Evolutionary conservation across 2,888 invertebrate species (phyloP).

Genomic region (Limnephilus lunatus): DNA sequence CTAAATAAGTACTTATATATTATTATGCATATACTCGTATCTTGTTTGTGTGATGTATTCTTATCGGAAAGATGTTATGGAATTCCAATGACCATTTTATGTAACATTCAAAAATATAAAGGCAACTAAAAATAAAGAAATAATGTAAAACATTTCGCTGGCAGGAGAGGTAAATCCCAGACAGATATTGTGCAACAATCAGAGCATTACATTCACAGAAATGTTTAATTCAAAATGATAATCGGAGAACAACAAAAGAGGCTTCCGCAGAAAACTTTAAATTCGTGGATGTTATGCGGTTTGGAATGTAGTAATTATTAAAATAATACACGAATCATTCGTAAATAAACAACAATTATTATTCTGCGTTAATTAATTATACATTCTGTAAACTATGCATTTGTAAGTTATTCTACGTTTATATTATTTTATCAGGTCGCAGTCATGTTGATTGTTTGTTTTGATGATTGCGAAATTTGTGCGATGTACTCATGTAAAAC

Average conservation of each 20-base stretch:
- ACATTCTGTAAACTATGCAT: background rate
- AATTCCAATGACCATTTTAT: background rate
- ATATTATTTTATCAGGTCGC: background rate
- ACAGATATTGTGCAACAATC: background rate
- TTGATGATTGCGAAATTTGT: background rate
- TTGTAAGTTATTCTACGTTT: background rate
- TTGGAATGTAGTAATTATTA: background rate
- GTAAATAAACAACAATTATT: background rate
- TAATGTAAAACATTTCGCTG: slow-evolving; percentile 20
- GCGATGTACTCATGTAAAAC: background rate
- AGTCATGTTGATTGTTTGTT: background rate
- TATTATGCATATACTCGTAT: too few species aligned
- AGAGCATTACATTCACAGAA: slow-evolving; percentile 36
- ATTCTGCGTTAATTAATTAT: background rate
- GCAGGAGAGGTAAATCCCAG: slow-evolving; percentile 16
- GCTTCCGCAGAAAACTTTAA: slow-evolving; percentile 30
- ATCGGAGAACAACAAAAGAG: slow-evolving; percentile 17
- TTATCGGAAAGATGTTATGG: background rate
- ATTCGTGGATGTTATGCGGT: background rate
- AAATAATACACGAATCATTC: background rate
- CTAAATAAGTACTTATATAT: too few species aligned
- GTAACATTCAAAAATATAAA: background rate
- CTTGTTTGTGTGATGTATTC: background rate
- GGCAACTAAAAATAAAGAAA: background rate
- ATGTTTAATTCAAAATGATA: slow-evolving; percentile 45